Base-by-base conservation (phyloP, 2,113 vertebrate genomes). In the Corydoras sp. region DNA sequence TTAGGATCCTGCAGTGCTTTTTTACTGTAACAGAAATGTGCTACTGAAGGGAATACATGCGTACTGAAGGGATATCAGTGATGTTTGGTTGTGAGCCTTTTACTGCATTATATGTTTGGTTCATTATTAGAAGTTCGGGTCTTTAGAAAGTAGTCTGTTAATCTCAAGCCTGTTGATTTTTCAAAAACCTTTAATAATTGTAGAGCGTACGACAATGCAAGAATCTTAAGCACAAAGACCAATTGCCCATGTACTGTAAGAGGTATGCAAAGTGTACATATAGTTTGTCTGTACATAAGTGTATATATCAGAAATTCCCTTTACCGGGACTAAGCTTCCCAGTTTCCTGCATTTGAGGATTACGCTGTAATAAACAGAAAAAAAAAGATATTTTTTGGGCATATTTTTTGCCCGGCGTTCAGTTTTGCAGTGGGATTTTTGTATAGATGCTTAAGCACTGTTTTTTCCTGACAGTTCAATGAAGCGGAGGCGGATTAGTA, bases 201-300 rank as follows among this genome's bases (percentile, higher is more conserved):
- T 75, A 79, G 70, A 83, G 77, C 75, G 59, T 68, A 82, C 74
- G 81, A 79, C 80, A 81, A 78, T 81, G 75, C 72, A 81, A 78
- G 71, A 70, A 79, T 74, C 76, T 74, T 51, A 88, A 89, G 87
- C 89, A 89, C 86, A 90, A 87, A 80, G 58, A 78, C 68, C 43
- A 71, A 62, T 75, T 81, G 81, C 73, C 75, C 76, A 75, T 81
- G 79, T 68, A 85, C 78, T 83, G 61, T 83, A 74, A 76, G 64
- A 70, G 71, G 80, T 80, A 79, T 82, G 76, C 68, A 83, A 79
- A 6, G 54, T 83, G 80, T 83, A 82, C 77, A 78, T 83, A 80
- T 32, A 61, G 79, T 73, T 80, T 83, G 67, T 86, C 80, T 90
- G 88, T 90, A 89, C 58, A 88, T 88, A 87, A 51, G 49, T 83